Percentiles rank a stretch among this genome's conserved stretches.
Conservation (phyloP, 2,113 vertebrate genomes). For the Poeciliopsis turrubarensis region DNA sequence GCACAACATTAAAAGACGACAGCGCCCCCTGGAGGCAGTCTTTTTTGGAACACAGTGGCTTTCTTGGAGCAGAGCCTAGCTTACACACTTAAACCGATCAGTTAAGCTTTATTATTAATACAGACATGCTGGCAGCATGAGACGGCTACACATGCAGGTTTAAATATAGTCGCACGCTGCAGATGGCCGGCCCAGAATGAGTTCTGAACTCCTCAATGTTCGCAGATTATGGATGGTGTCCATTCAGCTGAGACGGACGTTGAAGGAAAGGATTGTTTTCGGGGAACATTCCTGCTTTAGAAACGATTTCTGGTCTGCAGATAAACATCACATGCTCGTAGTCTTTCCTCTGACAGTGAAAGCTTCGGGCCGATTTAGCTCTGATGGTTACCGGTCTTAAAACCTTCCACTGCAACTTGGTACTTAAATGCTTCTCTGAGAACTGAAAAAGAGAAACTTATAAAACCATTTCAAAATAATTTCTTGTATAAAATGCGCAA, state of each 20-base stretch:
- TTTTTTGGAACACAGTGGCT: constrained; percentile 42
- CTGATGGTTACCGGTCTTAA: constrained; percentile 36
- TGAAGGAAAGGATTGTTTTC: constrained; percentile 5
- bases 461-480: constrained; percentile 33
- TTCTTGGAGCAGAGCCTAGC: constrained; percentile 44
- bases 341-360: constrained; percentile 20
- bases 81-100: constrained; percentile 55
- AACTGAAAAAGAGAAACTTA: constrained; percentile 32
- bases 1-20: constrained; percentile 51
- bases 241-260: constrained; percentile 16
- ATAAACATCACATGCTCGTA: constrained; percentile 63
- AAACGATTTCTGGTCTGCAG: constrained; percentile 29
- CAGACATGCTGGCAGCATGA: constrained; percentile 68
- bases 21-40: constrained; percentile 51
- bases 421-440: constrained; percentile 12
- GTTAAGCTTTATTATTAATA: constrained; percentile 43
- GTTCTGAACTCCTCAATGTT: constrained; percentile 1
- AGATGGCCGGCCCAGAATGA: constrained; percentile 19
- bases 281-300: constrained; percentile 39
- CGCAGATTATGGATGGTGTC: not conserved
- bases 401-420: constrained; percentile 17
- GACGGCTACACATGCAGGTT: constrained; percentile 71
- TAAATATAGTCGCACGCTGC: constrained; percentile 63
- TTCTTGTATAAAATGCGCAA: constrained; percentile 42
- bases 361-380: constrained; percentile 53